phyloP scores from a whole-genome alignment of 2,113 vertebrate species.

The Oreocharis arfaki region DNA sequence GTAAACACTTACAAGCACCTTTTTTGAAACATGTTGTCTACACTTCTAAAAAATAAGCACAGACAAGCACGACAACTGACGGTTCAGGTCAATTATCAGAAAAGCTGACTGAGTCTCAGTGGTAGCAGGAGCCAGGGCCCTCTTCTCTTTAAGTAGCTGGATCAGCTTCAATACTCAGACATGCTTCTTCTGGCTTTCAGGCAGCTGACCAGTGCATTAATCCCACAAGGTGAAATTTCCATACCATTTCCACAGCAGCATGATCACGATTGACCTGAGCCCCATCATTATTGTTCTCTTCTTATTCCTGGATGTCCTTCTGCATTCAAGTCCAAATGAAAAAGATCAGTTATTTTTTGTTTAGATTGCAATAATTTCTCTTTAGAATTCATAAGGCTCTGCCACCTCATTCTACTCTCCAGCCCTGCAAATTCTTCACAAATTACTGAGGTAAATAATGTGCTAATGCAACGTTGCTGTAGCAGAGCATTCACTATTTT shows the following conservation, averaged over 20 bases:
- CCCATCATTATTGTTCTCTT: background rate
- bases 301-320: background rate
- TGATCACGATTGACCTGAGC: accelerated
- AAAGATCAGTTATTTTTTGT: background rate
- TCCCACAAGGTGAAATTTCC: background rate
- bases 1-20: background rate
- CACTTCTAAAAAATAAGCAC: background rate
- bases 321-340: background rate
- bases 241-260: background rate
- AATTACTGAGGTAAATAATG: background rate
- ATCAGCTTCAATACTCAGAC: background rate
- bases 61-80: background rate
- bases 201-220: background rate
- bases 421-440: background rate
- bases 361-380: background rate
- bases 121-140: background rate
- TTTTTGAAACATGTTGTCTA: background rate
- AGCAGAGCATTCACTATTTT: background rate
- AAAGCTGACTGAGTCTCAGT: background rate
- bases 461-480: background rate
- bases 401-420: background rate
- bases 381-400: background rate
- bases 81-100: background rate
- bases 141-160: background rate
- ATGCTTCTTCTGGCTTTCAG: background rate